phyloP scores from a whole-genome alignment of 2,797 vertebrate genomes.

The Myoxocephalus aenaeus region DNA sequence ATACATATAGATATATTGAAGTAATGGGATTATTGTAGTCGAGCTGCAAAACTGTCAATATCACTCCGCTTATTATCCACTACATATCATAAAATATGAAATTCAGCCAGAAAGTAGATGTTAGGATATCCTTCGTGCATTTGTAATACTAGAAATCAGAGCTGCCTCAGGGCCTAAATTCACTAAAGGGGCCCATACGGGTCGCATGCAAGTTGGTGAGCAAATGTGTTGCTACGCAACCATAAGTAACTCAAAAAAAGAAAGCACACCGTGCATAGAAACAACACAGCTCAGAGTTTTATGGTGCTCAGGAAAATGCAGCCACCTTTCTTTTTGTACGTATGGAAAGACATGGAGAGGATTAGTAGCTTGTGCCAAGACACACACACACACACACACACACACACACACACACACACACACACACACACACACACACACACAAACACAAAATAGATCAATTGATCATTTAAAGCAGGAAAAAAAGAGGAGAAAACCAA shows the following conservation, averaged over 20 bases:
- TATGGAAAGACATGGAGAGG: neutral
- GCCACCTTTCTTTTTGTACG: slow-evolving; percentile 12
- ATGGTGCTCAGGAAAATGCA: slow-evolving; percentile 1
- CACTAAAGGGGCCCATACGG: slow-evolving; percentile 13
- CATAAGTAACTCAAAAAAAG: slow-evolving; percentile 13
- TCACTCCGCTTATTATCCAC: neutral
- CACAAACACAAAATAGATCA: neutral
- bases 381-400: neutral
- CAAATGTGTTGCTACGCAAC: slow-evolving; percentile 64
- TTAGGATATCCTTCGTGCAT: slow-evolving; percentile 10
- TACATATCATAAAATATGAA: neutral
- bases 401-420: neutral
- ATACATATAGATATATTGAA: neutral
- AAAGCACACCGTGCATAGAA: slow-evolving; percentile 17
- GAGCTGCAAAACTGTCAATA: neutral
- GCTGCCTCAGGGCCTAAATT: slow-evolving; percentile 29
- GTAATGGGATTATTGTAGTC: neutral
- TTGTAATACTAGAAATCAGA: slow-evolving; percentile 31
- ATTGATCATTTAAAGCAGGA: neutral
- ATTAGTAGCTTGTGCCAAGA: neutral
- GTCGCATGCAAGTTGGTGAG: slow-evolving; percentile 24
- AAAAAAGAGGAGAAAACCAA: neutral
- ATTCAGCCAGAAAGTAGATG: neutral
- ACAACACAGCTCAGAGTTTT: slow-evolving; percentile 39
- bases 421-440: neutral